Conservation (phyloP, 2,888 invertebrate species). For the Aphrophora alni region DNA sequence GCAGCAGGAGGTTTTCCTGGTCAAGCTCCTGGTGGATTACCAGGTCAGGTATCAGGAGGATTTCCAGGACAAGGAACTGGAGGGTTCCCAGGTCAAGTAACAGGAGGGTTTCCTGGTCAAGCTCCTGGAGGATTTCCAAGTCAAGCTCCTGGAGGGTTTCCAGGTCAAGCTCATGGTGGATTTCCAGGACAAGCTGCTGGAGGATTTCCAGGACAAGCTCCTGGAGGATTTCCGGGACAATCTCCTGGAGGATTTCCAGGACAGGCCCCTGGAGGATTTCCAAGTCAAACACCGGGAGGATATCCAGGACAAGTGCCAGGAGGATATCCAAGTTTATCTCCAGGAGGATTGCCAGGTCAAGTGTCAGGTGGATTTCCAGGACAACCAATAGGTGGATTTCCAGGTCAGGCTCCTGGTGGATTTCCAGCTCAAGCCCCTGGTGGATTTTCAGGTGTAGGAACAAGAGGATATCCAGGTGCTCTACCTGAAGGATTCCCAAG, state of each 20-base stretch:
- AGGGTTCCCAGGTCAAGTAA: constrained; percentile 29
- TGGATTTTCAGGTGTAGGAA: constrained; percentile 25
- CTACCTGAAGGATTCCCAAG: constrained; percentile 43
- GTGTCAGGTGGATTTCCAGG: constrained; percentile 43
- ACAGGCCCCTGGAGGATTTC: constrained; percentile 26
- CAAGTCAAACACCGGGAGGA: constrained; percentile 32
- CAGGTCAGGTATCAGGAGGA: constrained; percentile 34
- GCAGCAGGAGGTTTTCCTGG: constrained; percentile 41
- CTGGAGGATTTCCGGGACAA: constrained; percentile 32
- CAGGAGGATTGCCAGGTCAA: constrained; percentile 41
- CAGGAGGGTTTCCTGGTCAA: constrained; percentile 36
- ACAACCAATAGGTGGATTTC: constrained; percentile 32
- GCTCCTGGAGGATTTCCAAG: constrained; percentile 34
- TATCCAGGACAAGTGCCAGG: constrained; percentile 45
- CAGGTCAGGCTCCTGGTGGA: constrained; percentile 34
- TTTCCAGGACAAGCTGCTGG: constrained; percentile 36
- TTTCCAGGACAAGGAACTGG: constrained; percentile 42
- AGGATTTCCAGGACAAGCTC: constrained; percentile 27
- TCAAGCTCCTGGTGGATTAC: constrained; percentile 32
- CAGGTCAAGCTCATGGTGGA: constrained; percentile 15
- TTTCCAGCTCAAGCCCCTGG: constrained; percentile 41
- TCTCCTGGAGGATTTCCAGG: constrained; percentile 26
- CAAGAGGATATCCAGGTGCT: constrained; percentile 20
- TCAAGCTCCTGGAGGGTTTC: constrained; percentile 27
- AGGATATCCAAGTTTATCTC: constrained; percentile 22